Conservation (phyloP, 2,797 vertebrate genomes). For the Oryzias sinensis region DNA sequence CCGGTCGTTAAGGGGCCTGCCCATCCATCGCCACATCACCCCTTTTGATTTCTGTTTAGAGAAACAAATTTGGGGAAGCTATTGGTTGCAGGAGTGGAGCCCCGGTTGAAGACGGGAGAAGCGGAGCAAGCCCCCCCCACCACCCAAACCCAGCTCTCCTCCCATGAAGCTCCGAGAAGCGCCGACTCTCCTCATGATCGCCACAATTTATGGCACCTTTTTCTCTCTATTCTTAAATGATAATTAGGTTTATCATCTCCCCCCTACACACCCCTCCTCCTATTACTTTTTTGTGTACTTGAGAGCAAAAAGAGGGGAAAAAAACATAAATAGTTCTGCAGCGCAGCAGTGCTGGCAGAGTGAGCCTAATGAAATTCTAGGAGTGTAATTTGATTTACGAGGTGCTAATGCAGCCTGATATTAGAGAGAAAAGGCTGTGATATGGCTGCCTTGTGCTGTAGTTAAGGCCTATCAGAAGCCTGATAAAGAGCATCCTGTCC, state of each 20-base stretch:
- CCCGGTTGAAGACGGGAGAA: slow-evolving; percentile 70
- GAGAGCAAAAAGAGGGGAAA: slow-evolving; percentile 66
- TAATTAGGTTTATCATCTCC: slow-evolving; percentile 74
- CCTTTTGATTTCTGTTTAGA: slow-evolving; percentile 68
- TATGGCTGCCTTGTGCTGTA: slow-evolving; percentile 77
- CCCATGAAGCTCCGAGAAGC: slow-evolving; percentile 53
- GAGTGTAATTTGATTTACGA: slow-evolving; percentile 83
- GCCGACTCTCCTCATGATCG: slow-evolving; percentile 62
- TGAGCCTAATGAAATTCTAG: slow-evolving; percentile 81
- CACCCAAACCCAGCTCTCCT: slow-evolving; percentile 52
- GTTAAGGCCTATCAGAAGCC: slow-evolving; percentile 77
- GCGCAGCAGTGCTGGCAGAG: slow-evolving; percentile 74
- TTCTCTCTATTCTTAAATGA: slow-evolving; percentile 75
- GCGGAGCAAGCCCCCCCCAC: slow-evolving; percentile 50
- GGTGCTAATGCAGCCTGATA: slow-evolving; percentile 80
- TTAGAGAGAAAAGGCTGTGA: slow-evolving; percentile 78
- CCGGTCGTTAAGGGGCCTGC: slow-evolving; percentile 48
- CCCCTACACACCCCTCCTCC: slow-evolving; percentile 37
- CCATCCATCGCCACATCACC: slow-evolving; percentile 73
- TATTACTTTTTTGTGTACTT: slow-evolving; percentile 68
- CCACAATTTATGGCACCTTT: slow-evolving; percentile 69
- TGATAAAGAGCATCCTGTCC: slow-evolving; percentile 78
- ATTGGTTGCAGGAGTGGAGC: slow-evolving; percentile 67
- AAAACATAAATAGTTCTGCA: slow-evolving; percentile 80
- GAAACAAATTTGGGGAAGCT: slow-evolving; percentile 61